A percentile compares a stretch with the other conserved stretches of the same genome.
These are phyloP conservation scores for Pteromalus puparum DNA, from an alignment of 1,140 invertebrate species.

Conservation along the genomic window DNA sequence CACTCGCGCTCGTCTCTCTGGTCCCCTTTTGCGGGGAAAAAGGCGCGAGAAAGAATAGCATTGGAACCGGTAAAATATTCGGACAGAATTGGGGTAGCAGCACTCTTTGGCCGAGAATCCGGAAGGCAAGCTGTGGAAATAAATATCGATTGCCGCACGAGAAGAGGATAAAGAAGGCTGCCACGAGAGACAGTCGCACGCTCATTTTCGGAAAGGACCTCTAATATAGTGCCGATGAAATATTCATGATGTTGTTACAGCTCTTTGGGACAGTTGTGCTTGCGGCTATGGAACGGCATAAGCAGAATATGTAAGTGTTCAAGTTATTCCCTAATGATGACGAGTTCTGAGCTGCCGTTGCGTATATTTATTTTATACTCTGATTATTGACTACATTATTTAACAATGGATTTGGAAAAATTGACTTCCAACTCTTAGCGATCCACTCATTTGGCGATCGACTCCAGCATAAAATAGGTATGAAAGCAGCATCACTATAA, in stretches of 20 bases:
- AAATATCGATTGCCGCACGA: constrained; percentile 54
- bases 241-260: constrained; percentile 18
- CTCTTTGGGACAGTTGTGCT: background rate
- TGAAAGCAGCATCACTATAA: no score
- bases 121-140: constrained; percentile 67
- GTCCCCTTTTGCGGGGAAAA: constrained; percentile 14
- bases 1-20: constrained; percentile 57
- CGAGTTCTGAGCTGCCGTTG: no score
- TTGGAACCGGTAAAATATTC: background rate
- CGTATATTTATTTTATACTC: no score
- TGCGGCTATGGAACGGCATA: background rate
- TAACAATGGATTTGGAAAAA: no score
- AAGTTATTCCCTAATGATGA: background rate
- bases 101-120: constrained; percentile 30
- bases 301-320: no score
- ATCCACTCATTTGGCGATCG: background rate
- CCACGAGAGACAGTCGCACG: background rate
- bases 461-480: no score
- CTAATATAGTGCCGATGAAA: background rate
- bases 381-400: no score
- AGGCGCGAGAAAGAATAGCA: constrained; percentile 26
- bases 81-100: background rate
- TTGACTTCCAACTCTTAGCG: no score
- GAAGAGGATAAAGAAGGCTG: background rate
- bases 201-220: no score